phyloP scores from a whole-genome alignment of 2,888 invertebrate species.

The Sesamia inferens region DNA sequence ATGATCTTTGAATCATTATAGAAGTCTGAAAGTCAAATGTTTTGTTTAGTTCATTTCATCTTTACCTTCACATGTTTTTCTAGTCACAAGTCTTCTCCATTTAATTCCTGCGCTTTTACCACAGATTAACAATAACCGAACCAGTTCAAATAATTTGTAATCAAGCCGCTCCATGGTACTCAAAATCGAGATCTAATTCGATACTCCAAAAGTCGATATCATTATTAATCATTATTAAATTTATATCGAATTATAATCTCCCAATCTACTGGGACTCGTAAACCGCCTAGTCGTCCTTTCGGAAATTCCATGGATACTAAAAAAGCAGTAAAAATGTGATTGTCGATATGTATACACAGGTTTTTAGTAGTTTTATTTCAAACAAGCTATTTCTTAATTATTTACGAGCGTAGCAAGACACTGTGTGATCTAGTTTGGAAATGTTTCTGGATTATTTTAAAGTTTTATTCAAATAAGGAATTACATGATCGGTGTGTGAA shows the following conservation, averaged over 20 bases:
- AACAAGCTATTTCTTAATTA: constrained; percentile 66
- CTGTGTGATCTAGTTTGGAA: constrained; percentile 60
- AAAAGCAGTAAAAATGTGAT: constrained; percentile 80
- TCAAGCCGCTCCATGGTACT: constrained; percentile 57
- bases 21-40: background rate
- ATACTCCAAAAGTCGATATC: constrained; percentile 80
- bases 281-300: constrained; percentile 72
- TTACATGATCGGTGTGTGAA: constrained; percentile 35
- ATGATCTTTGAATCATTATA: too few species aligned
- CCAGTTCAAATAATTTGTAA: constrained; percentile 49
- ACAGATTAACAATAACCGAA: constrained; percentile 40
- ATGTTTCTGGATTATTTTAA: constrained; percentile 50
- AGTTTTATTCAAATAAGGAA: constrained; percentile 55
- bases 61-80: background rate
- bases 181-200: constrained; percentile 61
- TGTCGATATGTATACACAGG: constrained; percentile 70
- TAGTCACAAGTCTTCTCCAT: constrained; percentile 27
- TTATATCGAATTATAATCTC: constrained; percentile 85
- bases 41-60: background rate
- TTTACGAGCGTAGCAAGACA: constrained; percentile 58
- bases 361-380: constrained; percentile 66
- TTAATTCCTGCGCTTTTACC: constrained; percentile 14
- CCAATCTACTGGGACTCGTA: constrained; percentile 75
- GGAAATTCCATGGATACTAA: constrained; percentile 76
- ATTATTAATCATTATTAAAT: constrained; percentile 88